Conservation (phyloP, 2,113 vertebrate genomes). For the Indicator maculatus region DNA sequence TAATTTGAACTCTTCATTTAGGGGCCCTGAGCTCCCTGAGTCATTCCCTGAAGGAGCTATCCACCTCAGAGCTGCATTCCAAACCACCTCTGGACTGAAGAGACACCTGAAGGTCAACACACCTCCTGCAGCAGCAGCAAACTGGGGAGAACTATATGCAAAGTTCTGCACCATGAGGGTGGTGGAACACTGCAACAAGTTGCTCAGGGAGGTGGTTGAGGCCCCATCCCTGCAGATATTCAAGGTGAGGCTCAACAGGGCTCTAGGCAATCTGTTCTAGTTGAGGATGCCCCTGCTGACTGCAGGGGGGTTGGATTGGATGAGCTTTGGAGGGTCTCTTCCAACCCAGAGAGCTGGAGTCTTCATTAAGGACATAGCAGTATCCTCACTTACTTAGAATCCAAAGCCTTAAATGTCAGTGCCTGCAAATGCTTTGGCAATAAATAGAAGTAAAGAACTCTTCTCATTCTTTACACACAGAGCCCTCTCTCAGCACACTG, state of each 20-base stretch:
- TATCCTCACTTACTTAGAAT: background rate
- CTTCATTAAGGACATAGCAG: background rate
- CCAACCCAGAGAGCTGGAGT: background rate
- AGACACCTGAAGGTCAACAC: background rate
- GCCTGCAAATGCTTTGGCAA: background rate
- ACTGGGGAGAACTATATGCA: background rate
- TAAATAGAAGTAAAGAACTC: background rate
- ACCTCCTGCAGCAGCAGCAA: background rate
- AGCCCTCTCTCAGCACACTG: background rate
- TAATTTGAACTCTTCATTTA: background rate
- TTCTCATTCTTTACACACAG: background rate
- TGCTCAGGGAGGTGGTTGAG: no score
- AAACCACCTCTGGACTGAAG: background rate
- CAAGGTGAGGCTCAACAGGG: no score
- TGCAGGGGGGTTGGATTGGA: no score
- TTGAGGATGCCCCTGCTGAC: no score
- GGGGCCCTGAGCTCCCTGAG: accelerated
- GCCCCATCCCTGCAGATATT: no score
- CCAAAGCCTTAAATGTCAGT: background rate
- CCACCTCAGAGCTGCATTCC: background rate
- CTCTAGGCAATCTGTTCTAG: no score
- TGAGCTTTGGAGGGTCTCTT: no score
- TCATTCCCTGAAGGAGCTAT: background rate
- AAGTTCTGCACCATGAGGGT: background rate
- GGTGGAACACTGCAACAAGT: no score